Evolutionary conservation across 2,888 invertebrate genomes (phyloP), one percentile per base, ranked within the genome.

Genomic region (Spicauda simplicius): DNA sequence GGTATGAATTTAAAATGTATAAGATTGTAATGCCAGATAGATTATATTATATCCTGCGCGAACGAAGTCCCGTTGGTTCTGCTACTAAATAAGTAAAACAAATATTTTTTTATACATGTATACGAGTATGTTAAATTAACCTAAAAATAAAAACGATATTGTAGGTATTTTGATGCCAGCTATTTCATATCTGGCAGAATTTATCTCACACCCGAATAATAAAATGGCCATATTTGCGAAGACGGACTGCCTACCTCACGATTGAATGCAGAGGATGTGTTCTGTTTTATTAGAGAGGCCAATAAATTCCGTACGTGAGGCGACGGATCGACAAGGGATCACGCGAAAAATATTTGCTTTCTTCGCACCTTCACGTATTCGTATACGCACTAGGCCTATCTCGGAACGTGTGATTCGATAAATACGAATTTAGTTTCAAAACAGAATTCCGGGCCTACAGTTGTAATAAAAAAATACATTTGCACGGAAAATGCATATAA

Each of bases 241-340:
- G 57, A 64, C 57, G 57, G 64, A 64, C 64, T 20, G 41, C 20
- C 53, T 33, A n/a, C n/a, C n/a, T n/a, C 25, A 52, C 64, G 64
- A 64, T 58, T 88, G 58, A 64, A 64, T 64, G 88, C 85, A 87
- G 82, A 86, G 85, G 86, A 85, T 87, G 87, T 89, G n/a, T n/a
- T 86, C 85, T 86, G 85, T 86, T 88, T 88, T 89, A 90, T 89
- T 89, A 87, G 83, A 80, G 80, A 80, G 80, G 81, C 85, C 84
- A 86, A 89, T 90, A 90, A 90, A 90, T 89, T 84, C 78, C 59
- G 87, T 84, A 90, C 90, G 90, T 91, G 90, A 81, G 79, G 73
- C 80, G 76, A 75, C 81, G 79, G 80, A 81, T 83, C 82, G 55
- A 60, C 66, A 80, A 78, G 80, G 73, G 76, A 79, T 80, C 80